Evolutionary conservation across 2,888 invertebrate species (phyloP).

Genomic region (Acholoe squamosa): DNA sequence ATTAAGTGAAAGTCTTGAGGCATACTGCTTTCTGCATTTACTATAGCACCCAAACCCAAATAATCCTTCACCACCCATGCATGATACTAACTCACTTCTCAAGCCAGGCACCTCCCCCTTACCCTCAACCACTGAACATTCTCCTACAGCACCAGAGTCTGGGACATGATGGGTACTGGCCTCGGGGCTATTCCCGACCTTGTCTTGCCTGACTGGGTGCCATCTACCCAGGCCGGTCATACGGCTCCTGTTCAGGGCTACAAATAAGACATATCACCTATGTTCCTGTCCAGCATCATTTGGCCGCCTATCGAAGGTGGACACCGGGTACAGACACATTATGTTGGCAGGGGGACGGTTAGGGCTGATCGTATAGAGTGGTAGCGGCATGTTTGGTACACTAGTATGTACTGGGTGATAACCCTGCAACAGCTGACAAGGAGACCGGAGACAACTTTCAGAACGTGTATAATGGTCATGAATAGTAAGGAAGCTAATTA

Average conservation of each 20-base stretch:
- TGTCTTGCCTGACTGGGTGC: neutral
- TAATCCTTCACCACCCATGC: neutral
- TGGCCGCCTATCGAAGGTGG: conserved; percentile 23
- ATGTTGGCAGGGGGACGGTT: neutral
- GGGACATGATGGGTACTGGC: neutral
- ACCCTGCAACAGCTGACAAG: too few species aligned
- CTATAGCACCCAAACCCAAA: neutral
- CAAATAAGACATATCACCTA: conserved; percentile 29
- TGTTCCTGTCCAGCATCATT: conserved; percentile 33
- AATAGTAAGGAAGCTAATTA: too few species aligned
- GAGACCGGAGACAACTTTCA: too few species aligned
- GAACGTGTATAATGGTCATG: too few species aligned
- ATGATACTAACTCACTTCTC: neutral
- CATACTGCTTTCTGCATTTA: too few species aligned
- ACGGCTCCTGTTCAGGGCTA: neutral
- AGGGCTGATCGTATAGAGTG: neutral
- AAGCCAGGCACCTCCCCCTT: neutral
- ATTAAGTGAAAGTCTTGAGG: too few species aligned
- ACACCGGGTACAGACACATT: conserved; percentile 13
- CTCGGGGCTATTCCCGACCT: neutral
- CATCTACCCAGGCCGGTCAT: neutral
- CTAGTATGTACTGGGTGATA: too few species aligned
- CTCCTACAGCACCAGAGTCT: neutral
- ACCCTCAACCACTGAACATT: too few species aligned
- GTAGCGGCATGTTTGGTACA: too few species aligned